phyloP scores from a whole-genome alignment of 2,888 invertebrate genomes.

The Diaperis boleti region DNA sequence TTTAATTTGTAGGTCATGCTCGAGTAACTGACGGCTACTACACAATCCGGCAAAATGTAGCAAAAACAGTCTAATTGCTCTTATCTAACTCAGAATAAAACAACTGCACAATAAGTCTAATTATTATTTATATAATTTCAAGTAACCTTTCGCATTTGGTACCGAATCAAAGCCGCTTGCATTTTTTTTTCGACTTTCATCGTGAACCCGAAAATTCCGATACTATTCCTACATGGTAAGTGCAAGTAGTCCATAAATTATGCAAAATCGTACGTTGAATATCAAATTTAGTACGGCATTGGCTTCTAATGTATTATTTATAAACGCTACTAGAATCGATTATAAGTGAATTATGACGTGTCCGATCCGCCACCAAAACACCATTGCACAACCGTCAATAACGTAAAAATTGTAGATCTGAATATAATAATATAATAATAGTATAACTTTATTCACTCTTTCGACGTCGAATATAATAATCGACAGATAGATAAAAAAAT shows the following conservation, averaged over 20 bases:
- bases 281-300: conserved; percentile 26
- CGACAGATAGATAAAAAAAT: no score
- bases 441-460: no score
- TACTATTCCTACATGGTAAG: no score
- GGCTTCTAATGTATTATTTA: conserved; percentile 33
- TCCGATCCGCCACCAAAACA: not conserved
- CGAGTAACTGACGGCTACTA: not conserved
- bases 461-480: no score
- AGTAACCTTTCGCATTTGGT: conserved; percentile 2
- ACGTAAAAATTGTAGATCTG: not conserved
- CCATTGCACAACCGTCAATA: not conserved
- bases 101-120: not conserved
- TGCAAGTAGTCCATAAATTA: conserved; percentile 28
- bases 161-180: not conserved
- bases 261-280: conserved; percentile 27
- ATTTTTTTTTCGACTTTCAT: not conserved
- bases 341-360: conserved; percentile 26
- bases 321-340: conserved; percentile 24
- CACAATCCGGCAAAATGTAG: not conserved
- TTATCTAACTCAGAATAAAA: not conserved
- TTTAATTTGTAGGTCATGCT: not conserved
- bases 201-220: not conserved
- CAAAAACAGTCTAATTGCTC: not conserved
- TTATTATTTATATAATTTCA: conserved; percentile 4
- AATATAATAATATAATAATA: no score